Conservation (phyloP, 1,140 invertebrate species). For the Sminthurides bifidus region DNA sequence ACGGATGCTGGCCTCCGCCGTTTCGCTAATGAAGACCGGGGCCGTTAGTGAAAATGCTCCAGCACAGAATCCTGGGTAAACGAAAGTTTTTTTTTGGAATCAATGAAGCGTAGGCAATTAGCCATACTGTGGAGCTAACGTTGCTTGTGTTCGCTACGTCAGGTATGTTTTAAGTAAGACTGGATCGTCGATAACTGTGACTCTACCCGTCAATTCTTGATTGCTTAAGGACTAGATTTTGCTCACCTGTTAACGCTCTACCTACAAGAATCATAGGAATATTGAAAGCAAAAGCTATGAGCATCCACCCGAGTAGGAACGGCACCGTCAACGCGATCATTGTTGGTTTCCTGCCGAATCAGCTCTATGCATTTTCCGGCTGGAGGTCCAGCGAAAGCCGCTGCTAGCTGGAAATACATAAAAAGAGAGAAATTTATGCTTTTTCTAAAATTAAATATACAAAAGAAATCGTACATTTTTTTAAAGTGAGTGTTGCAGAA, state of each 20-base stretch:
- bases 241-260: constrained; percentile 47
- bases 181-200: background rate
- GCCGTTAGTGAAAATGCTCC: constrained; percentile 3
- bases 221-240: constrained; percentile 26
- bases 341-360: constrained; percentile 48
- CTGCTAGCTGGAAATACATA: constrained; percentile 41
- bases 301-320: constrained; percentile 48
- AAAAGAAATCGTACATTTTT: background rate
- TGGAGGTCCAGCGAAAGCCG: constrained; percentile 43
- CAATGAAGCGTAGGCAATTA: background rate
- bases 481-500: too few species aligned
- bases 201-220: background rate
- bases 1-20: constrained; percentile 60
- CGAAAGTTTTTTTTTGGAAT: background rate
- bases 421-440: background rate
- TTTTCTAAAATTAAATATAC: background rate
- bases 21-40: constrained; percentile 9
- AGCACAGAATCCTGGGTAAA: constrained; percentile 8
- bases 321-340: constrained; percentile 49
- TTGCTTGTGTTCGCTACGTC: background rate
- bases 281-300: constrained; percentile 43
- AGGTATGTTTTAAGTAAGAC: background rate
- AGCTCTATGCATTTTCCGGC: constrained; percentile 49
- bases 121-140: background rate
- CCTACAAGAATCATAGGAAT: constrained; percentile 45